A percentile compares a stretch with the other conserved stretches of the same genome.
Conservation (phyloP, 2,113 vertebrate species). For the Malurus alboscapulatus region DNA sequence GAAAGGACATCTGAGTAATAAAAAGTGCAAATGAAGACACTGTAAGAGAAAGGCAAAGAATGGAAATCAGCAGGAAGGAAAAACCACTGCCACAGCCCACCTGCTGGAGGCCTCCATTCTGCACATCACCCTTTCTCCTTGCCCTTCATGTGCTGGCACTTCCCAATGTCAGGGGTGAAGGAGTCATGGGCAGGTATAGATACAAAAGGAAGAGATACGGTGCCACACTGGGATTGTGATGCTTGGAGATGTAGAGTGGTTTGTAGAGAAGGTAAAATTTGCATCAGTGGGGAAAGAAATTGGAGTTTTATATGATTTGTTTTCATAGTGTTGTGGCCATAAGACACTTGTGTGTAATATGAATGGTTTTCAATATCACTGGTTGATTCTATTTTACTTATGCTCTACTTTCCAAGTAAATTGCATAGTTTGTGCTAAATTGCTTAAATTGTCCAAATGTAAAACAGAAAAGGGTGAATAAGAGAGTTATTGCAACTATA, state of each 20-base stretch:
- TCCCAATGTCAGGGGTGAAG: neutral
- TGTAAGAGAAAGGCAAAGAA: neutral
- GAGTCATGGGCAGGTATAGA: neutral
- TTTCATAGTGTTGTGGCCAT: neutral
- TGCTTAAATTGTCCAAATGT: neutral
- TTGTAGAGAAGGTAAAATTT: neutral
- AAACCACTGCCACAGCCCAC: accelerated
- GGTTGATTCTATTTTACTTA: neutral
- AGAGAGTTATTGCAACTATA: neutral
- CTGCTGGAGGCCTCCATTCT: neutral
- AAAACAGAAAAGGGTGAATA: neutral
- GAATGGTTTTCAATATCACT: neutral
- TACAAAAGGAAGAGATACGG: neutral
- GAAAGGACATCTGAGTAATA: neutral
- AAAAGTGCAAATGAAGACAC: neutral
- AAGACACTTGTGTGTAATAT: neutral
- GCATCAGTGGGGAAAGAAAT: neutral
- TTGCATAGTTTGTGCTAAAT: neutral
- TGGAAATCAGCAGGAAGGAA: accelerated
- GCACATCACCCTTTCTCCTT: neutral
- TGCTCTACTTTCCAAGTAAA: neutral
- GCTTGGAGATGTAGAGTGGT: neutral
- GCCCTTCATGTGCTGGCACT: neutral
- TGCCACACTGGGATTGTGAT: neutral
- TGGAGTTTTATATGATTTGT: neutral